Evolutionary conservation across 2,797 vertebrate species (phyloP).

Genomic region (Hemitrygon akajei): DNA sequence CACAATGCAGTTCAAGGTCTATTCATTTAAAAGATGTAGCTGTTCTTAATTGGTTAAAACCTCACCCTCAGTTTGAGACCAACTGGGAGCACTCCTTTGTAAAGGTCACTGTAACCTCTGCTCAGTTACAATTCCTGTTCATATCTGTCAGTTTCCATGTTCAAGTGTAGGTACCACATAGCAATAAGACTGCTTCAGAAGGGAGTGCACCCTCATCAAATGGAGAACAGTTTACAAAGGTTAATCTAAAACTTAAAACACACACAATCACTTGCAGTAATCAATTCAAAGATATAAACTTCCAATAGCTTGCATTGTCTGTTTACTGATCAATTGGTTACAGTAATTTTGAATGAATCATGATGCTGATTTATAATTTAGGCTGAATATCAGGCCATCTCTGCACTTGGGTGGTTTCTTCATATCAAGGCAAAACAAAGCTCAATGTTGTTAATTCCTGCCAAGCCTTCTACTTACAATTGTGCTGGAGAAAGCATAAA

Average conservation of each 20-base stretch:
- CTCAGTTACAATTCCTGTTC: conserved; percentile 21
- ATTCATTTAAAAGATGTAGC: background rate
- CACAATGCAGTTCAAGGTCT: background rate
- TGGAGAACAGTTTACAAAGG: conserved; percentile 18
- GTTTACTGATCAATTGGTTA: background rate
- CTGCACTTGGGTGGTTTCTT: conserved; percentile 20
- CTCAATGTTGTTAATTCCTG: conserved; percentile 21
- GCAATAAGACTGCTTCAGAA: conserved; percentile 11
- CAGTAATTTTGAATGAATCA: conserved; percentile 3
- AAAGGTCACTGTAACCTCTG: background rate
- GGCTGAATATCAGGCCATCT: background rate
- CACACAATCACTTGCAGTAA: background rate
- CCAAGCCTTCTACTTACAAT: conserved; percentile 3
- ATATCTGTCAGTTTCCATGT: conserved; percentile 3
- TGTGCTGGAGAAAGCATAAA: conserved; percentile 3
- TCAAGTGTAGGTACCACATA: background rate
- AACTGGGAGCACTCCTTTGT: conserved; percentile 5
- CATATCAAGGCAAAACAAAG: conserved; percentile 7
- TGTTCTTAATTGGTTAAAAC: background rate
- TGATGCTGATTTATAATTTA: background rate
- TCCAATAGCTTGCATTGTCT: background rate
- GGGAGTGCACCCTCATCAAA: background rate
- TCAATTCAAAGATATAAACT: background rate
- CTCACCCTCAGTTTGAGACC: background rate
- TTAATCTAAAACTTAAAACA: background rate